Percentiles rank a stretch among this genome's conserved stretches.
Conservation (phyloP, 2,797 vertebrate species). For the Neopelma chrysocephalum region DNA sequence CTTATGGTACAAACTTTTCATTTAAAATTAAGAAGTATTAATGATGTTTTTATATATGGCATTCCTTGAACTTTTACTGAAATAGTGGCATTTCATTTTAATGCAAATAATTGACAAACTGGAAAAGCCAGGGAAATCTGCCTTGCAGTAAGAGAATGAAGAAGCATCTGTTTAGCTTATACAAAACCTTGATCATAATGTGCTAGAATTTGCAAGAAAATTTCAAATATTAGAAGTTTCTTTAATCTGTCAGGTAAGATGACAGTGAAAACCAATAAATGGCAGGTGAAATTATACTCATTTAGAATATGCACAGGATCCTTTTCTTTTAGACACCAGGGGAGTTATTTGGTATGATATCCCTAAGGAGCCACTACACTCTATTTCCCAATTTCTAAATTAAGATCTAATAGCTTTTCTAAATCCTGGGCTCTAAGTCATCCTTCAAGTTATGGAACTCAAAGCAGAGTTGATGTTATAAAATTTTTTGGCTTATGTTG, state of each 20-base stretch:
- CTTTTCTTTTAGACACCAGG: not conserved
- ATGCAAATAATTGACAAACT: not conserved
- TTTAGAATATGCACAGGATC: not conserved
- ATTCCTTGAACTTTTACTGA: not conserved
- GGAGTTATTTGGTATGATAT: not conserved
- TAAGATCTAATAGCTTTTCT: not conserved
- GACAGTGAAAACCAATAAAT: not conserved
- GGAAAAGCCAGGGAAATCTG: not conserved
- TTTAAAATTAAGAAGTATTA: not conserved
- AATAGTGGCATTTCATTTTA: not conserved
- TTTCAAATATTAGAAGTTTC: not conserved
- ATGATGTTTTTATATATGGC: not conserved
- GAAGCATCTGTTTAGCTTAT: not conserved
- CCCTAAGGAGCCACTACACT: not conserved
- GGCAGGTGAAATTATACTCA: not conserved
- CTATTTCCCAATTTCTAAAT: not conserved
- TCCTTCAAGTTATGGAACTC: not conserved
- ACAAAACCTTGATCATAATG: not conserved
- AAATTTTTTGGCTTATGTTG: not conserved
- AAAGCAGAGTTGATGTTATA: not conserved
- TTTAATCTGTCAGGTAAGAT: not conserved
- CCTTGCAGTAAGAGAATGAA: not conserved
- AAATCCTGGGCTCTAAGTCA: not conserved
- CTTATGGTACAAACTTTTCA: not conserved
- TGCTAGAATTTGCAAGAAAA: not conserved